These are phyloP conservation scores for Steinernema scapterisci DNA, from an alignment of 2,888 invertebrate genomes.

Conservation along the genomic window DNA sequence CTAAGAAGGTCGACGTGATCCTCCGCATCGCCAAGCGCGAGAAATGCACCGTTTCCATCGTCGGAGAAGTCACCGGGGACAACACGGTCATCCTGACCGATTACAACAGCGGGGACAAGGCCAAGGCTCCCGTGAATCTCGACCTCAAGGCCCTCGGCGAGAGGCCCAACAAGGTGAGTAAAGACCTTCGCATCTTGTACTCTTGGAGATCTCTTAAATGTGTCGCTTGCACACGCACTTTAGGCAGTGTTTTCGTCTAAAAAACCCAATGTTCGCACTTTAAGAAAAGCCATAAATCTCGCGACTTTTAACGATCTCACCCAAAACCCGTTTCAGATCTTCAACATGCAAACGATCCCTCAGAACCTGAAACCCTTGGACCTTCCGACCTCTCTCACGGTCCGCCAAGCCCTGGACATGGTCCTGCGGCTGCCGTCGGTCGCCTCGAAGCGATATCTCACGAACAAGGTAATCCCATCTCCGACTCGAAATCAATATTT, in stretches of 20 bases:
- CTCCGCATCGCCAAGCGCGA: constrained; percentile 81
- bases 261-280: too few species aligned
- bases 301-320: neutral
- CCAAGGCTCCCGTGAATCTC: constrained; percentile 50
- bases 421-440: constrained; percentile 86
- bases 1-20: constrained; percentile 75
- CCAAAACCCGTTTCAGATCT: constrained; percentile 12
- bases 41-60: constrained; percentile 87
- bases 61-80: constrained; percentile 84
- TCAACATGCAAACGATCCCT: constrained; percentile 10
- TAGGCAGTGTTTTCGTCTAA: too few species aligned
- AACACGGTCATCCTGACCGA: constrained; percentile 75
- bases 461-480: constrained; percentile 49
- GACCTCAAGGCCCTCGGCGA: constrained; percentile 51
- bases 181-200: too few species aligned
- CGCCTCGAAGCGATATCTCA: constrained; percentile 80
- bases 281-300: too few species aligned
- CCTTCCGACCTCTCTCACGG: constrained; percentile 73
- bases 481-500: constrained; percentile 16
- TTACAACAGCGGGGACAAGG: constrained; percentile 55
- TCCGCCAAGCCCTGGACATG: constrained; percentile 77
- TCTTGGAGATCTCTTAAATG: too few species aligned
- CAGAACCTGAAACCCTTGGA: constrained; percentile 43
- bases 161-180: constrained; percentile 70
- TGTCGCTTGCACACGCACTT: too few species aligned